Evolutionary conservation across 2,888 invertebrate species (phyloP).

Genomic region (Halictus quadricinctus): DNA sequence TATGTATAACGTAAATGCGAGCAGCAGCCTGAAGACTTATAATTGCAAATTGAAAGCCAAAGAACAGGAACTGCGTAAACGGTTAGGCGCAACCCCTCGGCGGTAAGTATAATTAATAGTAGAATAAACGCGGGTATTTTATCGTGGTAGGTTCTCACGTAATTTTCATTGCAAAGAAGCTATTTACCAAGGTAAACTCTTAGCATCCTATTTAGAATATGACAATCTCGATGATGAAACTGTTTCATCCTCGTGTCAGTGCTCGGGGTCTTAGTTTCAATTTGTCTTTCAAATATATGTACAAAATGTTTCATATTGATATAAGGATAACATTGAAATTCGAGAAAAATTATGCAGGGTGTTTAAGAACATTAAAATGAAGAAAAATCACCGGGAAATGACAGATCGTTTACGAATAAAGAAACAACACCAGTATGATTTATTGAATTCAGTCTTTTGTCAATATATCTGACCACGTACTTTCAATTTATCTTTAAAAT

Average conservation of each 20-base stretch:
- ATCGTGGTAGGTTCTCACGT: not conserved
- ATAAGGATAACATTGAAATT: too few relatives aligned
- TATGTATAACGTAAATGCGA: not conserved
- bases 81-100: not conserved
- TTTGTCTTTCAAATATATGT: not conserved
- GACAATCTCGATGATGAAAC: not conserved
- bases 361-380: too few relatives aligned
- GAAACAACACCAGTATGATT: too few relatives aligned
- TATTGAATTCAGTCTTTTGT: too few relatives aligned
- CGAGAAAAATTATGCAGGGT: too few relatives aligned
- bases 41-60: conserved; percentile 4
- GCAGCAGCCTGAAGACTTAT: not conserved
- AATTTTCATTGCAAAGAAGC: not conserved
- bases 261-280: not conserved
- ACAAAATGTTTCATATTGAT: too few relatives aligned
- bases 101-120: conserved; percentile 3
- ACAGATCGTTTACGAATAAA: too few relatives aligned
- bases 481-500: too few relatives aligned
- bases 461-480: too few relatives aligned
- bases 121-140: not conserved
- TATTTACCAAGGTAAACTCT: not conserved
- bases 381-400: too few relatives aligned
- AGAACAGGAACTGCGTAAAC: conserved; percentile 16
- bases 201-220: not conserved
- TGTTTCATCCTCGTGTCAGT: not conserved